Percentiles rank a stretch among this genome's conserved stretches.
Evolutionary conservation across 2,888 invertebrate genomes (phyloP).

Genomic region (Exocentrus adspersus): DNA sequence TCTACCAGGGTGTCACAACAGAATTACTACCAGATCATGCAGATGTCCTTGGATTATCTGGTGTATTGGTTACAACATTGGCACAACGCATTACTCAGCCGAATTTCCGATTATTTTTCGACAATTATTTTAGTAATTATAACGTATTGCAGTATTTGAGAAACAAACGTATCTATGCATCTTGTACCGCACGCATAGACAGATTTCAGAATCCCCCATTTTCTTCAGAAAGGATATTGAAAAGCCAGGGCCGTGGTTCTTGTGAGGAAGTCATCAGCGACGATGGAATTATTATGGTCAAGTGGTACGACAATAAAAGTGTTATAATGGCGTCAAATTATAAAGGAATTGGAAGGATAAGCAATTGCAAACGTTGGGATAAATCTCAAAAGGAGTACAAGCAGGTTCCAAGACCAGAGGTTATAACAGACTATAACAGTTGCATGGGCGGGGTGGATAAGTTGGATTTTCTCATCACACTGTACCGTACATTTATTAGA

Average conservation of each 20-base stretch:
- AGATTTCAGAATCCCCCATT: conserved; percentile 42
- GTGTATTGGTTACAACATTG: not conserved
- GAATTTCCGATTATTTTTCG: conserved; percentile 31
- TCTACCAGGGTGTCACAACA: not conserved
- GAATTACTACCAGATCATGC: not conserved
- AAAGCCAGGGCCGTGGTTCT: conserved; percentile 33
- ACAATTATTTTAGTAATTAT: conserved; percentile 34
- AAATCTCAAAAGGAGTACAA: conserved; percentile 33
- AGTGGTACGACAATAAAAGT: conserved; percentile 44
- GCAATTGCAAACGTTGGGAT: conserved; percentile 40
- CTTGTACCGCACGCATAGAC: conserved; percentile 36
- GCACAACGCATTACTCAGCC: conserved; percentile 19
- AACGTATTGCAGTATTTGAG: conserved; percentile 21
- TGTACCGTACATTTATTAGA: conserved; percentile 46
- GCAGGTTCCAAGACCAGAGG: conserved; percentile 42
- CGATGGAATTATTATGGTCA: conserved; percentile 31
- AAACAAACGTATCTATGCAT: conserved; percentile 18
- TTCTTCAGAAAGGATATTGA: conserved; percentile 35
- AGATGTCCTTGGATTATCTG: not conserved
- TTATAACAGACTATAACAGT: conserved; percentile 43
- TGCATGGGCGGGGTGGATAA: conserved; percentile 53
- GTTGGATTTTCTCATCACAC: conserved; percentile 46
- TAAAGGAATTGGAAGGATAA: conserved; percentile 32
- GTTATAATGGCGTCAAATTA: conserved; percentile 34
- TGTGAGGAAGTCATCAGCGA: conserved; percentile 33